Percentiles rank a stretch among this genome's conserved stretches.
Conservation (phyloP, 2,888 invertebrate genomes). For the Tenthredo mesomela region DNA sequence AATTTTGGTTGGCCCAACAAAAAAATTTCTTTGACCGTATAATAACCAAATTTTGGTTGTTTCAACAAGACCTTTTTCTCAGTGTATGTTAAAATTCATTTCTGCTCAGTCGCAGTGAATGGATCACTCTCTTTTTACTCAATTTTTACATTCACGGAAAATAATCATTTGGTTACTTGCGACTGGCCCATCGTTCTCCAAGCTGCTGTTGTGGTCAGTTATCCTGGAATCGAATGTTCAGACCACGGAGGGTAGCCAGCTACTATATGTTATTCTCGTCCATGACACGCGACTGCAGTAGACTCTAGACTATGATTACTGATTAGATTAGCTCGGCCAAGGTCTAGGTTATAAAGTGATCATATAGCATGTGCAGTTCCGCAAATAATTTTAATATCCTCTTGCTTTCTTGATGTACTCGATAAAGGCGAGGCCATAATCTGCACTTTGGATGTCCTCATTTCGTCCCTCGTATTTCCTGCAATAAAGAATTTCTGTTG, state of each 20-base stretch:
- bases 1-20: no score
- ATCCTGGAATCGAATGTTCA: conserved; percentile 21
- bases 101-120: neutral
- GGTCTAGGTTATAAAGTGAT: conserved; percentile 27
- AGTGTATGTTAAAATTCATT: neutral
- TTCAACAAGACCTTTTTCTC: no score
- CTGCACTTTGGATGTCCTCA: neutral
- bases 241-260: conserved; percentile 23
- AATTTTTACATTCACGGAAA: neutral
- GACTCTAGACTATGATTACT: conserved; percentile 39
- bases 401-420: neutral
- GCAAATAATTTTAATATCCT: neutral
- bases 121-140: neutral
- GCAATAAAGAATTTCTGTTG: neutral
- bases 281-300: conserved; percentile 45
- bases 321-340: conserved; percentile 45
- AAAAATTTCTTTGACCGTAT: no score
- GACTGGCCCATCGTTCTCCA: neutral
- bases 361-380: conserved; percentile 11
- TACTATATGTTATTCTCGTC: neutral
- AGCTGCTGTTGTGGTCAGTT: conserved; percentile 46
- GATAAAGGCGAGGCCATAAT: neutral
- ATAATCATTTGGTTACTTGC: neutral
- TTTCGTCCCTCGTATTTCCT: neutral
- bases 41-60: no score